phyloP scores from a whole-genome alignment of 2,797 vertebrate genomes.

The Dicrostonyx torquatus region DNA sequence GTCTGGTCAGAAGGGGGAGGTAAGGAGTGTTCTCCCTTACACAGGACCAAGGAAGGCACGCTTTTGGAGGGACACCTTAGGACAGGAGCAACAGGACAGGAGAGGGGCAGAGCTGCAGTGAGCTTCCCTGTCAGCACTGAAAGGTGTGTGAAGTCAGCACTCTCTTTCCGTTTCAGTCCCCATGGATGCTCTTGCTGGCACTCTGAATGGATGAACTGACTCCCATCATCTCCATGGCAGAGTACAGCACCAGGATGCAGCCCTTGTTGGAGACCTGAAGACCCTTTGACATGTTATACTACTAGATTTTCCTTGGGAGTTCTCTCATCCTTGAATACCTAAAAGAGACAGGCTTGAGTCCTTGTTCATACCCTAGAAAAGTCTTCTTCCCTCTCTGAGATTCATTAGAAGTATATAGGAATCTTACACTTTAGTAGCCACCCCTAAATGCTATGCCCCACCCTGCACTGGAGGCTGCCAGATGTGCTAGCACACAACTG shows the following conservation, averaged over 20 bases:
- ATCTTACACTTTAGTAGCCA: not conserved
- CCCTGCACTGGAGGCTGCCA: not conserved
- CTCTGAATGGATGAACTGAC: not conserved
- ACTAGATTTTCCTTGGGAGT: not conserved
- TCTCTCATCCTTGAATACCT: not conserved
- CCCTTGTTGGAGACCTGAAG: not conserved
- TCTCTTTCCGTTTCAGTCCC: not conserved
- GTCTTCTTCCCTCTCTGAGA: not conserved
- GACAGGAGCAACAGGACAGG: not conserved
- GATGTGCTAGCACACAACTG: not conserved
- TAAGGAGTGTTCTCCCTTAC: not conserved
- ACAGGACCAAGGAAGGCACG: not conserved
- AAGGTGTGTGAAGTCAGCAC: not conserved
- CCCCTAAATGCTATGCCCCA: not conserved
- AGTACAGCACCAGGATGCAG: not conserved
- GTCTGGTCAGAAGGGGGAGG: not conserved
- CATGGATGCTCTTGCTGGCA: not conserved
- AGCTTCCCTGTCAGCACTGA: not conserved
- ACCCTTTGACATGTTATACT: not conserved
- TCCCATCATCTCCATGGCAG: not conserved
- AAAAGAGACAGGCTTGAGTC: not conserved
- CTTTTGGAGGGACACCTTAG: not conserved
- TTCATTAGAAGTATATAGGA: not conserved
- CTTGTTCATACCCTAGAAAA: not conserved
- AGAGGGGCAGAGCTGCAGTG: not conserved